Base-by-base conservation (phyloP, 2,888 invertebrate genomes). In the Nasonovia ribisnigri region DNA sequence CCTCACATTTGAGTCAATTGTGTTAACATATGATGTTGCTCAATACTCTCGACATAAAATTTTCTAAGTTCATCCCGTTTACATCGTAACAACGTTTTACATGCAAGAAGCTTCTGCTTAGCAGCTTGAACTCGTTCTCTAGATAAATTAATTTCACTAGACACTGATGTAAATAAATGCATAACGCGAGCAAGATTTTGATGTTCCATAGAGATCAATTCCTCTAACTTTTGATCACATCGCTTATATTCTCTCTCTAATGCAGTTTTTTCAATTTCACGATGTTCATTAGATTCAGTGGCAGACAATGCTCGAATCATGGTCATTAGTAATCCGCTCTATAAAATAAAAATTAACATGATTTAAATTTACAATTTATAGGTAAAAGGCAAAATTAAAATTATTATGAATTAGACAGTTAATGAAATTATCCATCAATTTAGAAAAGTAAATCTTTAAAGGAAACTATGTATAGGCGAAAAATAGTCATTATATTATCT, bases 1-100 rank as follows among this genome's bases (percentile, higher is more conserved):
- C 96, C 97, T 96, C 96, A 98, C 98, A 99, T 98, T 96, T 99
- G 98, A 95, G 99, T 98, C 87, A 99, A 96, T 96, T 99, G 97
- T 95, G 98, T 97, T 86, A 99, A 96, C 94, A 98, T 98, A 95
- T 99, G 98, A 95, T 98, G 98, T 95, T 99, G 99, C 95, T 99
- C 99, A n/a, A 99, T 97, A 1, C 99, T 98, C 96, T 99, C 99
- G 13, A 98, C 96, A 99, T 99, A 99, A 94, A 99, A 96, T 95
- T 98, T 97, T 95, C 98, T 97, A 94, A 99, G 96, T 95, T 99
- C 99, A 95, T 99, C 99, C 77, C 99, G 96, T 93, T 98, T 97
- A 96, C 99, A 98, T 94, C 98, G 97, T 94, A 99, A 96, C 93
- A 99, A 96, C 57, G 97, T 97, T 95, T 98, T 98, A 95, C 98